Evolutionary conservation across 2,797 vertebrate genomes (phyloP).

Genomic region (Phataginus tricuspis): DNA sequence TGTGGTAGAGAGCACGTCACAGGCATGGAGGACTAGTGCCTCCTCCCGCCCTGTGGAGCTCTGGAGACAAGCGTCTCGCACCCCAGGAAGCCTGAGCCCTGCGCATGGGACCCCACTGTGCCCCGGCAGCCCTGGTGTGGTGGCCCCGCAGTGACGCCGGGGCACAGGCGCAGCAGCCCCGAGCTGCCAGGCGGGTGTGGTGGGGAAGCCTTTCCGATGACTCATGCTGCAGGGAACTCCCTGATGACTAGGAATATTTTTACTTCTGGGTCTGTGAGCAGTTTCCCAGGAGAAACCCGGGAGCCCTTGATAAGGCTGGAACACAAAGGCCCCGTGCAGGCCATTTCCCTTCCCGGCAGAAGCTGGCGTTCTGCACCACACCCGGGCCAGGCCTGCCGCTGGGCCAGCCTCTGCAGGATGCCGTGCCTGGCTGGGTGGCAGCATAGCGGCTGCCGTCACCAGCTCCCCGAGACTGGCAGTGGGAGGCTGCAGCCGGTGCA

Average conservation of each 20-base stretch:
- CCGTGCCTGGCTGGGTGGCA: not conserved
- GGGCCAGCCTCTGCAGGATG: not conserved
- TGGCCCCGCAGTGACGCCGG: not conserved
- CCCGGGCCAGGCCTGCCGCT: not conserved
- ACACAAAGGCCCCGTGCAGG: slow-evolving; percentile 82
- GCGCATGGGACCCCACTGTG: not conserved
- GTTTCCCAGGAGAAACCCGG: slow-evolving; percentile 75
- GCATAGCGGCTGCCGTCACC: too few relatives aligned
- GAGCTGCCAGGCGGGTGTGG: slow-evolving; percentile 85
- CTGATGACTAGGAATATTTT: slow-evolving; percentile 94
- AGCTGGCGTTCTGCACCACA: not conserved
- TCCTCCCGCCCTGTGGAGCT: not conserved
- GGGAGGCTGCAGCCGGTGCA: too few relatives aligned
- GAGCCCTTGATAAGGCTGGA: slow-evolving; percentile 78
- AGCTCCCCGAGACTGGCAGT: not conserved
- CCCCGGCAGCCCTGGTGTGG: too few relatives aligned
- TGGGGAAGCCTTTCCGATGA: slow-evolving; percentile 92
- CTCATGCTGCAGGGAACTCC: slow-evolving; percentile 95
- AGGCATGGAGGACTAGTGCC: not conserved
- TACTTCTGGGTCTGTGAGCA: slow-evolving; percentile 89
- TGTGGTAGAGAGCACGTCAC: too few relatives aligned
- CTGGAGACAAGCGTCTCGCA: too few relatives aligned
- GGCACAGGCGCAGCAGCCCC: not conserved
- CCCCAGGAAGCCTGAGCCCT: not conserved
- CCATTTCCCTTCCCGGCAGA: not conserved